Base-by-base conservation (phyloP, 92 coral and sea anemone species). In the Porites rus region DNA sequence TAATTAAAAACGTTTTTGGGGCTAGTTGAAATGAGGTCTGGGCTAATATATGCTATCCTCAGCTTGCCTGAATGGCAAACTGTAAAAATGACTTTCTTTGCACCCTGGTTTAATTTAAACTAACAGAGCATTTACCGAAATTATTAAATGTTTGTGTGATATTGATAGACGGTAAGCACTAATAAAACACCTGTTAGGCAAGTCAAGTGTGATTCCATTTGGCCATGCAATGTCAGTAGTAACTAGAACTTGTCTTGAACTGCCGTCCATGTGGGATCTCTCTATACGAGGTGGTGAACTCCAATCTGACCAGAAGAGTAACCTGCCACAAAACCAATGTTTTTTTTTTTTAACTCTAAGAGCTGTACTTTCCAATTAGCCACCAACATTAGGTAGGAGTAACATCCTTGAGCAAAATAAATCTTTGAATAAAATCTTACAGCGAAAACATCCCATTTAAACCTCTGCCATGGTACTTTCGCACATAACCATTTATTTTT, bases 251-350 rank as follows among this genome's bases (percentile, higher is more conserved):
- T 75, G 83, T 4, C 99, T 96, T 19, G 90, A 79, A 51, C 90
- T 94, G 53, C 99, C 99, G 76, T 95, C 99, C 96, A 97, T 88
- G 69, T 65, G 73, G 38, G 94, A 92, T 74, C 98, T 88, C 87
- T 95, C 99, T 31, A 97, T 85, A 13, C 94, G 94, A 9, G 98
- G 89, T 13, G 77, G 10, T 11, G 89, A 58, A 64, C 98, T 94
- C 97, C 98, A 93, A 83, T 97, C 99, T 5, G 97, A 89, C 99
- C 99, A 97, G 84, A 97, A 97, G 25, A 97, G 82, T 66, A 87
- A 93, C 71, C 99, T 96, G 56, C 2, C 50, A 25, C 21, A 18
- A 28, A 21, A 77, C 9, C 9, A 19, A 51, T 0, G 38, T 10
- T 22, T 46, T 24, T 17, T 24, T 17, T 6, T 22, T 38, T 38